Evolutionary conservation across 2,113 vertebrate species (phyloP), one percentile per base, ranked within the genome.

Genomic region (Cyrtonyx montezumae): DNA sequence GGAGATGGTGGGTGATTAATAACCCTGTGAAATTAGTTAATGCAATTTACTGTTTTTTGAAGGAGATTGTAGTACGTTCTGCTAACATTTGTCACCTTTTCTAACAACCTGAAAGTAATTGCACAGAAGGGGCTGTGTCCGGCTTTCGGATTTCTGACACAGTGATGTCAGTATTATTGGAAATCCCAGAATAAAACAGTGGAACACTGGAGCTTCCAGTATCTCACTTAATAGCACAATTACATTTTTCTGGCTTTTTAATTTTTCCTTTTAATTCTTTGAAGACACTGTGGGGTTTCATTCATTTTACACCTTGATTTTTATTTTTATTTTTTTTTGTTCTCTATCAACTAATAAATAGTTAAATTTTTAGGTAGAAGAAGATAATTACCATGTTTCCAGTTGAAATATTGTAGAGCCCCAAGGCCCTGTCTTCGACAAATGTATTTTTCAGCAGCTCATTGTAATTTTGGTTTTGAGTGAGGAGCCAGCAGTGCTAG

Each of bases 131-230:
- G 8, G 79, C 66, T 84, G 25, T 74, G 5, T 85, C 46, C 88
- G 65, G 61, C 71, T 94, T 91, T 92, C 96, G 94, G 37, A 95
- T 96, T 97, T 94, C 83, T 91, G 49, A 80, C 81, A 51, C 37
- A 26, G 28, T 92, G 92, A 95, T 88, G 94, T 96, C 94, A 94
- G 77, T 84, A 28, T 66, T 74, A 55, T 77, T 66, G 90, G 11
- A 87, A 89, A 85, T 95, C 77, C 79, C 79, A 78, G 49, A 70
- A 58, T 40, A 94, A 97, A 91, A 91, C 32, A 58, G 65, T 92
- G 91, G 69, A 95, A 97, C 40, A 96, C 45, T 34, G 34, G 3
- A 13, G 75, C 81, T 79, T 93, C 84, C 76, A 51, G 36, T 83
- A 30, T 83, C 79, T 88, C 14, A 2, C 30, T 14, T 84, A 78